These are phyloP conservation scores for Corythoichthys haematopterus DNA, from an alignment of 2,113 vertebrate species.

Conservation along the genomic window DNA sequence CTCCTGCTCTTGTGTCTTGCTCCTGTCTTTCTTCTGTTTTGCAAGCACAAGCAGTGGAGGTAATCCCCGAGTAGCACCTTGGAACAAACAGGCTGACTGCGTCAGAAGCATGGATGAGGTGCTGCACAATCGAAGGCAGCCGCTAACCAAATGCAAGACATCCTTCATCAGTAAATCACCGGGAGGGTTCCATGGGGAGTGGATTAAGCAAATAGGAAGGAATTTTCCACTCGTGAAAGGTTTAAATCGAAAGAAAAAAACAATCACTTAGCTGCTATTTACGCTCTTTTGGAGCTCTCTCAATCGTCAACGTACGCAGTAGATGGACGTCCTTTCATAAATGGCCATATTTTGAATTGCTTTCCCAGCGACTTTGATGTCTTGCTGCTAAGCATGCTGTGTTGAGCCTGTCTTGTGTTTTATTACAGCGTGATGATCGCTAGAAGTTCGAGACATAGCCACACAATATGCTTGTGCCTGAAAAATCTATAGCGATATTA, in stretches of 20 bases:
- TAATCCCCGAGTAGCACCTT: constrained; percentile 61
- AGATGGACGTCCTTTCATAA: constrained; percentile 50
- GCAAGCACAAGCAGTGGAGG: constrained; percentile 73
- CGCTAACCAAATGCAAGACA: constrained; percentile 59
- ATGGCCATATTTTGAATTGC: constrained; percentile 72
- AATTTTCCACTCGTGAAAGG: constrained; percentile 56
- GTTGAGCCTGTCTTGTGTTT: constrained; percentile 68
- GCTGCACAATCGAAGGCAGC: constrained; percentile 56
- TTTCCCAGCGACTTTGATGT: constrained; percentile 70
- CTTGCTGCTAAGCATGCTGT: constrained; percentile 75
- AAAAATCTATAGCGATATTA: constrained; percentile 69
- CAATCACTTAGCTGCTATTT: constrained; percentile 78
- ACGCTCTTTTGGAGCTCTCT: constrained; percentile 72
- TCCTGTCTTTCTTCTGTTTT: constrained; percentile 53
- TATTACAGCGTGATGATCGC: constrained; percentile 70
- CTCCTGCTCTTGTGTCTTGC: constrained; percentile 32
- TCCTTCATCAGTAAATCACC: constrained; percentile 63
- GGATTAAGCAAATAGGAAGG: constrained; percentile 67
- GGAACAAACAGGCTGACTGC: constrained; percentile 55
- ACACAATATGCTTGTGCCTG: constrained; percentile 75
- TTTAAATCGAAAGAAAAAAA: constrained; percentile 59
- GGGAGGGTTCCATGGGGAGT: constrained; percentile 49
- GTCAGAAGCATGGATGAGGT: constrained; percentile 44
- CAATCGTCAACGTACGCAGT: constrained; percentile 37
- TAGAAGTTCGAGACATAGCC: constrained; percentile 66